phyloP scores from a whole-genome alignment of 1,140 invertebrate species.

The Plectrocnemia conspersa region DNA sequence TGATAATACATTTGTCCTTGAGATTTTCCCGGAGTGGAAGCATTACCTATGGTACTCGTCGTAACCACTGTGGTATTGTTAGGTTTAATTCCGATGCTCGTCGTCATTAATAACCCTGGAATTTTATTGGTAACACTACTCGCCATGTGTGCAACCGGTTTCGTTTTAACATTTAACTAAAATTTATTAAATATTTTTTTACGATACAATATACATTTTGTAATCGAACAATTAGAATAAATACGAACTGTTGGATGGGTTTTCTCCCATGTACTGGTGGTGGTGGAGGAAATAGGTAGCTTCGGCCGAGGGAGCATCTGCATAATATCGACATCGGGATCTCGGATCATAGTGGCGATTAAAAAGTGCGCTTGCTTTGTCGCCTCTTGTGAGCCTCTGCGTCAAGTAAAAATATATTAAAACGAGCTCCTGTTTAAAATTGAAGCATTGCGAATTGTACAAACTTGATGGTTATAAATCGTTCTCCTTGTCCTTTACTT shows the following conservation, averaged over 20 bases:
- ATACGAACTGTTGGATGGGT: conserved; percentile 41
- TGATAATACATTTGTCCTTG: neutral
- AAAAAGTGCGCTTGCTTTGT: conserved; percentile 84
- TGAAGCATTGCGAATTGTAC: too few species aligned
- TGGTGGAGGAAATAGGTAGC: conserved; percentile 46
- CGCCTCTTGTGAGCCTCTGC: conserved; percentile 82
- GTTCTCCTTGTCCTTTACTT: conserved; percentile 87
- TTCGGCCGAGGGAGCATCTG: conserved; percentile 74
- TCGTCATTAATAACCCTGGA: conserved; percentile 9
- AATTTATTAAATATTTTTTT: conserved; percentile 1
- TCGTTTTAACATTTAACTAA: conserved; percentile 7
- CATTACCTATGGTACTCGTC: neutral
- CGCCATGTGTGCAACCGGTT: neutral
- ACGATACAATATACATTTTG: neutral
- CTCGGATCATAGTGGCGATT: conserved; percentile 83
- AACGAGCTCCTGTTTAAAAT: too few species aligned
- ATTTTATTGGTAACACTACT: conserved; percentile 14
- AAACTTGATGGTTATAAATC: conserved; percentile 92
- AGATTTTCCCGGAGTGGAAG: conserved; percentile 5
- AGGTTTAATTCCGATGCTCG: neutral
- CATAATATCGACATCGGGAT: conserved; percentile 86
- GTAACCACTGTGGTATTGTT: neutral
- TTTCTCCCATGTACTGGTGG: conserved; percentile 57
- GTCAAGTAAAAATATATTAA: conserved; percentile 33
- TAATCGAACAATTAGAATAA: neutral